phyloP scores from a whole-genome alignment of 2,113 vertebrate genomes.

The Callipepla squamata region DNA sequence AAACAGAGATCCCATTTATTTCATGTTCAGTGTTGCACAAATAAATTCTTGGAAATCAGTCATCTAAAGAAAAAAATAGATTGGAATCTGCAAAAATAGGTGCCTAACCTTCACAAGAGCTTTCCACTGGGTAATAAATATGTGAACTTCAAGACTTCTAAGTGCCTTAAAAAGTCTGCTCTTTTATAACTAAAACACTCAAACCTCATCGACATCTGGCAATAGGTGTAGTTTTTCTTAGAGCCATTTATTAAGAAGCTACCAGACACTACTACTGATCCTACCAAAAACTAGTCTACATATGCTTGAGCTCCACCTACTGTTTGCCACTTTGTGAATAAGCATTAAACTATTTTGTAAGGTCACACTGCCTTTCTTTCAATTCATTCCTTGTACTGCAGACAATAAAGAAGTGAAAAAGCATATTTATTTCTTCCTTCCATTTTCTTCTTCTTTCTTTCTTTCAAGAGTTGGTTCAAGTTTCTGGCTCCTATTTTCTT shows the following conservation, averaged over 20 bases:
- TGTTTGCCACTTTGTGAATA: neutral
- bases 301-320: constrained; percentile 25
- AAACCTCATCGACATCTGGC: neutral
- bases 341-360: neutral
- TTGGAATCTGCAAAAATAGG: neutral
- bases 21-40: neutral
- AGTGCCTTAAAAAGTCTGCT: neutral
- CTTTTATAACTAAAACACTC: neutral
- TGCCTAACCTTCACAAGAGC: neutral
- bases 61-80: neutral
- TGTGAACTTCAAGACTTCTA: neutral
- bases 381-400: neutral
- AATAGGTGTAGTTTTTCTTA: neutral
- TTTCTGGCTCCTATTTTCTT: neutral
- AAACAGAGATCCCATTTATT: constrained; percentile 9
- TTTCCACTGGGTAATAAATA: neutral
- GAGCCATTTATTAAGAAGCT: neutral
- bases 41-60: constrained; percentile 1
- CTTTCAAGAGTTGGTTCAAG: neutral
- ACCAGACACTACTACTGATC: neutral
- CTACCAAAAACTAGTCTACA: neutral
- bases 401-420: neutral
- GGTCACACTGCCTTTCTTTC: neutral
- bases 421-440: neutral
- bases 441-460: neutral